Evolutionary conservation across 2,888 invertebrate genomes (phyloP), one percentile per base, ranked within the genome.

Genomic region (Nesidiocoris tenuis): DNA sequence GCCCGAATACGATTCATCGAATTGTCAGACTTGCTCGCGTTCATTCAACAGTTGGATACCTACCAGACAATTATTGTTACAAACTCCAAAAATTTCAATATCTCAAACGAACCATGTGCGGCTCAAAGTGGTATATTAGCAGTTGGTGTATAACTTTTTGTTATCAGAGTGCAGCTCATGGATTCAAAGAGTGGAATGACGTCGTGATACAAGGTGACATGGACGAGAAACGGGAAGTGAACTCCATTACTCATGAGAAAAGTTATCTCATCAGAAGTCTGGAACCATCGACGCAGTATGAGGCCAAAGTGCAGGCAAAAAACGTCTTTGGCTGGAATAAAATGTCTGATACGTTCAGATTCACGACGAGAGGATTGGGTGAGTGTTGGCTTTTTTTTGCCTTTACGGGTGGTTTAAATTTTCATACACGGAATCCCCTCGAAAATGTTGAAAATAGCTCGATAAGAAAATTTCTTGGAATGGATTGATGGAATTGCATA

Each of bases 291-390:
- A 87, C 87, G 78, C 87, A 87, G 80, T 90, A 89, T 81, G 89
- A 90, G 82, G 89, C 88, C 76, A 87, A 87, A 82, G 88, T 89
- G 78, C 86, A 87, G 81, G 88, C 89, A 72, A 86, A 87, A 81
- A 90, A 89, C 83, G 87, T 87, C 80, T 89, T 87, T 82, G 89
- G 89, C 77, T 89, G 88, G 89, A 87, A 88, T 82, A 86, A 87
- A 72, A 84, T 87, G 80, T 88, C 88, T 23, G 87, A 87, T 74
- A 86, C 87, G 76, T 89, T 89, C 82, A 85, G 86, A 77, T 89
- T 89, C 82, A 86, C 87, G 80, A 88, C 89, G 79, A 87, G 88
- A 80, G 87, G 87, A 79, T 86, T 87, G 84, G 88, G 88, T 88
- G 81, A 83, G 86, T 65, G 7, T 64, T 0, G 16, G 18, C 7